Evolutionary conservation across 2,888 invertebrate genomes (phyloP).

Genomic region (Zygogramma bicolorata): DNA sequence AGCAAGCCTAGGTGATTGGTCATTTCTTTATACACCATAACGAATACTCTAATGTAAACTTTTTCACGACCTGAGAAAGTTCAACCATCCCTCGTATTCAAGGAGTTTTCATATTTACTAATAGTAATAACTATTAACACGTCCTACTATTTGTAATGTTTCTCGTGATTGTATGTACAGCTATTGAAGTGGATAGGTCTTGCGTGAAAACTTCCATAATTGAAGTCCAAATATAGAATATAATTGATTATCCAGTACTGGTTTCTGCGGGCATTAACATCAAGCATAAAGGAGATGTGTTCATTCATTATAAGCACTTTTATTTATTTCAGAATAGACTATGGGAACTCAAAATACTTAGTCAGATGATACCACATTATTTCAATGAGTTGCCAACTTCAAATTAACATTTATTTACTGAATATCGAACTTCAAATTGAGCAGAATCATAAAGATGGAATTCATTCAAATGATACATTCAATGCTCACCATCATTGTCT

Average conservation of each 20-base stretch:
- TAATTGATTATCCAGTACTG: background rate
- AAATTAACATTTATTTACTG: too few species aligned
- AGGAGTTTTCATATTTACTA: background rate
- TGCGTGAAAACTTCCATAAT: background rate
- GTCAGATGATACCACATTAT: too few species aligned
- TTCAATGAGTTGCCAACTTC: too few species aligned
- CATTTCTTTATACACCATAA: background rate
- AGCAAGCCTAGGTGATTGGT: background rate
- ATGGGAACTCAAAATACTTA: too few species aligned
- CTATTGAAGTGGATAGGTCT: background rate
- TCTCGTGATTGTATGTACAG: background rate
- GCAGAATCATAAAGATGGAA: background rate
- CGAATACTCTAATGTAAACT: background rate
- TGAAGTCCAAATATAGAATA: background rate
- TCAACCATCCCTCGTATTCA: background rate
- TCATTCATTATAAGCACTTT: too few species aligned
- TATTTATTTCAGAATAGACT: too few species aligned
- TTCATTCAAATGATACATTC: background rate
- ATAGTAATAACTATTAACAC: background rate
- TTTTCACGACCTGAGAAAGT: background rate
- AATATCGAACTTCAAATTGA: too few species aligned
- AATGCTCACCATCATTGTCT: constrained; percentile 47
- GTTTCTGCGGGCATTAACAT: background rate
- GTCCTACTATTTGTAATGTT: background rate
- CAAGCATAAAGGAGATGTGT: background rate